A percentile compares a stretch with the other conserved stretches of the same genome.
These are phyloP conservation scores for Liopterus haemorrhoidalis DNA, from an alignment of 2,888 invertebrate genomes.

Conservation along the genomic window DNA sequence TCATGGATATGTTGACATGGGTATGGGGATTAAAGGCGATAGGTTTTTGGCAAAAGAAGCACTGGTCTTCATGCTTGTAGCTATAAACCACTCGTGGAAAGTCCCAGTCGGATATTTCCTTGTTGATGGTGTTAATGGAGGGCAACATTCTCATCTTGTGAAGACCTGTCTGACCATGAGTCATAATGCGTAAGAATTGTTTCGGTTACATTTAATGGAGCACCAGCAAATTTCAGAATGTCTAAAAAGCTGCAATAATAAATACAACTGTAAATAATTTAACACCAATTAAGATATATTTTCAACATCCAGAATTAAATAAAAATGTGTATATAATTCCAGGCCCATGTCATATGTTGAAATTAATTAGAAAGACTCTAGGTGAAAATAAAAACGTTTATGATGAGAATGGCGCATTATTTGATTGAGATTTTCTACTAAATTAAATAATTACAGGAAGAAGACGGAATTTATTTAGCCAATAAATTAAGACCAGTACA, in stretches of 20 bases:
- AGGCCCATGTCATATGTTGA: slow-evolving; percentile 33
- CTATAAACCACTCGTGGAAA: slow-evolving; percentile 21
- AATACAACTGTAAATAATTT: too few species aligned
- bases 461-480: slow-evolving; percentile 22
- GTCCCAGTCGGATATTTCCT: slow-evolving; percentile 31
- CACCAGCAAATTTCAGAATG: slow-evolving; percentile 19
- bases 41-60: background rate
- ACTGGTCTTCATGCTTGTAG: background rate
- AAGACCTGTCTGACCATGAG: slow-evolving; percentile 17
- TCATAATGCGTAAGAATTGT: slow-evolving; percentile 25
- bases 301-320: slow-evolving; percentile 2
- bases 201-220: slow-evolving; percentile 30
- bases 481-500: slow-evolving; percentile 23
- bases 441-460: slow-evolving; percentile 23
- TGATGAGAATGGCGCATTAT: slow-evolving; percentile 9
- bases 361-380: slow-evolving; percentile 33
- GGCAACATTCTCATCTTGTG: slow-evolving; percentile 25
- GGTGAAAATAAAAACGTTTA: slow-evolving; percentile 27
- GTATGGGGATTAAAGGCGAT: background rate
- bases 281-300: slow-evolving; percentile 3
- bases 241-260: slow-evolving; percentile 1
- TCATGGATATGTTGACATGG: slow-evolving; percentile 2
- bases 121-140: slow-evolving; percentile 25
- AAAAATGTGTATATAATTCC: slow-evolving; percentile 20
- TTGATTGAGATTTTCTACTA: slow-evolving; percentile 19